Evolutionary conservation across 2,888 invertebrate species (phyloP), one percentile per base, ranked within the genome.

Genomic region (Drosophila dives): DNA sequence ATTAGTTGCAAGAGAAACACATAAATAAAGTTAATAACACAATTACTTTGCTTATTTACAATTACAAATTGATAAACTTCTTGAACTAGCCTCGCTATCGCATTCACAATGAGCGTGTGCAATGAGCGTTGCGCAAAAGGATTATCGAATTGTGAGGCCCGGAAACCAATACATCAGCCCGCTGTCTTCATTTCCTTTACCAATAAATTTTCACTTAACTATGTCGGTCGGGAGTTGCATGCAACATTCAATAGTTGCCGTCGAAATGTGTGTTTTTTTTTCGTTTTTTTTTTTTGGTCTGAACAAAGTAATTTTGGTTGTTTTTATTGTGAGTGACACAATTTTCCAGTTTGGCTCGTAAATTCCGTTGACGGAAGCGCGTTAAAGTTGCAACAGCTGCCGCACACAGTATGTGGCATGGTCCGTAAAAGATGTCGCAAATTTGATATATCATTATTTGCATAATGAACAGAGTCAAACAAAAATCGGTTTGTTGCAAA

Each of bases 171-270:
- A 81, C 86, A 82, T 83, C 83, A 81, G 76, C 50, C 64, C 42
- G 67, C 48, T 84, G 84, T 83, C 75, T 84, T 73, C 83, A 81
- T 83, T 87, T 87, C 88, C 86, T 86, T 78, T 80, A 38, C 62
- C 81, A 86, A 85, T 87, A 88, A 85, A 84, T 87, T 86, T 85
- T 77, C 86, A 83, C 83, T 82, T 83, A 82, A 82, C 86, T 82
- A 85, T 87, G 86, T 85, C 83, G 80, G 78, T 76, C 73, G 80
- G 56, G 60, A 36, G 64, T 65, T 59, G 75, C 73, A 79, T 77
- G 77, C 74, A 77, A 78, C 74, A 80, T 79, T 62, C 60, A 69
- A 66, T 65, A 67, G 54, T 36, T 23, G 54, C 33, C 26, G 59
- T 15, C 23, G 55, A 63, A 60, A 29, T 29, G 29, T 29, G 29